Evolutionary conservation across 2,113 vertebrate genomes (phyloP), one percentile per base, ranked within the genome.

Genomic region (Mirounga angustirostris): DNA sequence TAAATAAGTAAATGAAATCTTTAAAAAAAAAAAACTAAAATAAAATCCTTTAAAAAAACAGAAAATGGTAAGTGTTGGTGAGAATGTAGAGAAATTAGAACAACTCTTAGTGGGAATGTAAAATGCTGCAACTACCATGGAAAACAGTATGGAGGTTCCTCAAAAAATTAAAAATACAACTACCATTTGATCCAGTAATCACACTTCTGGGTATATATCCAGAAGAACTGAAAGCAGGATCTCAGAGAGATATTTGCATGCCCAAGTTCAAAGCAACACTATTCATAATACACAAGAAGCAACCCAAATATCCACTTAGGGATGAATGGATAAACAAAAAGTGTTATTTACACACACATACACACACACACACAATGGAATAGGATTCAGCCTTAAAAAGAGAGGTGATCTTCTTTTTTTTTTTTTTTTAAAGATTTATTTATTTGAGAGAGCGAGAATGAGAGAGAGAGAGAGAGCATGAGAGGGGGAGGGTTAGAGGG

Each of bases 111-210:
- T 19, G 15, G 28, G 26, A 40, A 33, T 58, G 19, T 58, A 80
- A 92, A 69, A 71, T 19, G 3, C 43, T 61, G 30, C 28, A 65
- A 74, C 24, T 30, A n/a, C 73, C 26, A 81, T 7, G 30, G 19
- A 79, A 92, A 61, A 80, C 28, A 69, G 16, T 43, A 67, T 2
- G 7, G 21, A 33, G 13, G 9, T 28, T 46, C 59, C 67, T 82
- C 67, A 78, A 87, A 76, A 71, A 65, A 89, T 73, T 83, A 78
- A 69, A 92, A 56, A 8, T 33, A 61, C 19, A 97, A 92, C 30
- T 50, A 52, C 26, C 19, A 79, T 24, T 71, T 74, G 69, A 76
- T 26, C 46, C 33, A 80, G 33, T 36, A 26, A 30, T 79, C 50
- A 30, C 16, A 54, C 9, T 30, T 79, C 76, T 79, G 50, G 15